Evolutionary conservation across 1,140 invertebrate species (phyloP).

Genomic region (Tetraneura akinire): DNA sequence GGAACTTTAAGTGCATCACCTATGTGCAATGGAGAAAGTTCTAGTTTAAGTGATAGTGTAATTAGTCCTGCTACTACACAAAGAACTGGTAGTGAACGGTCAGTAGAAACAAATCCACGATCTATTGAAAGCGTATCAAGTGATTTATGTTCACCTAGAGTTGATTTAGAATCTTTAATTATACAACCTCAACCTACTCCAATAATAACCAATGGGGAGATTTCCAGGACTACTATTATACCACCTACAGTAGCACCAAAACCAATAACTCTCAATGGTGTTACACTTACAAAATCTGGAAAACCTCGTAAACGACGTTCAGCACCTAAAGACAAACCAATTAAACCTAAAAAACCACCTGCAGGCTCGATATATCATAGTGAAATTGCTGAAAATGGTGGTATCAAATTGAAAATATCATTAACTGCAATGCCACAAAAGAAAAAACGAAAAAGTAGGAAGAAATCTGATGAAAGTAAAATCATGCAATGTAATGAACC

Average conservation of each 20-base stretch:
- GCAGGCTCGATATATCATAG: conserved; percentile 61
- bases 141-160: conserved; percentile 56
- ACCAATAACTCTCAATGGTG: conserved; percentile 30
- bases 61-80: conserved; percentile 51
- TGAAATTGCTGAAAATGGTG: conserved; percentile 65
- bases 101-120: conserved; percentile 52
- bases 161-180: conserved; percentile 53
- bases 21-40: conserved; percentile 52
- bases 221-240: not conserved
- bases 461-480: conserved; percentile 52
- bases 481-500: conserved; percentile 56
- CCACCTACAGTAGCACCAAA: not conserved
- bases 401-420: conserved; percentile 67
- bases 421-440: conserved; percentile 52
- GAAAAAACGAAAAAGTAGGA: conserved; percentile 56
- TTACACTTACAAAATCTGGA: conserved; percentile 37
- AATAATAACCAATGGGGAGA: conserved; percentile 20
- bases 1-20: conserved; percentile 38
- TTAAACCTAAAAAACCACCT: conserved; percentile 51
- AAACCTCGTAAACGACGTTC: conserved; percentile 50
- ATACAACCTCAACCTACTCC: conserved; percentile 34
- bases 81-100: conserved; percentile 52
- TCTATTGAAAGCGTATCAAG: conserved; percentile 56
- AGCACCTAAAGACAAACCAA: conserved; percentile 47
- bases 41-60: conserved; percentile 53